phyloP scores from a whole-genome alignment of 2,113 vertebrate genomes.

The Paradoxurus hermaphroditus region DNA sequence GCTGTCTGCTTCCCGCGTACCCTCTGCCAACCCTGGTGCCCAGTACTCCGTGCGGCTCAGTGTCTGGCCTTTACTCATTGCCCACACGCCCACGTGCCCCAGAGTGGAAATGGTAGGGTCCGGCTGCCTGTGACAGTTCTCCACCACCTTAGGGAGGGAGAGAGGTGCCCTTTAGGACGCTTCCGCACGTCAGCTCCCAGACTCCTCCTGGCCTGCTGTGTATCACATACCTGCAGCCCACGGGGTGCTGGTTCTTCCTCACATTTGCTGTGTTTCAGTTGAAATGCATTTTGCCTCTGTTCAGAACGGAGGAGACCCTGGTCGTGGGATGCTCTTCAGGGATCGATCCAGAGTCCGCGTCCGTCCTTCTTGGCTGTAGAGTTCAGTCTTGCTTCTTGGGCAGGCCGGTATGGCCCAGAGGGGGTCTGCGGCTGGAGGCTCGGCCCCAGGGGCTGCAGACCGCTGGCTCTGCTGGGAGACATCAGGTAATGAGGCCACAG shows the following conservation, averaged over 20 bases:
- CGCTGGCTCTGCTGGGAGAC: neutral
- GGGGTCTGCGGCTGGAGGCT: neutral
- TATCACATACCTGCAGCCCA: conserved; percentile 2
- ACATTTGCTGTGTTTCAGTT: neutral
- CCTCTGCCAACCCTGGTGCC: neutral
- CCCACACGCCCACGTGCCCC: no score
- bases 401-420: neutral
- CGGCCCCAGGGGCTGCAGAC: neutral
- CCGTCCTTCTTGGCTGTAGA: neutral
- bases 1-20: neutral
- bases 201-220: neutral
- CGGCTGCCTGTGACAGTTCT: neutral
- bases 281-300: conserved; percentile 34
- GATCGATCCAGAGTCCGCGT: neutral
- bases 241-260: neutral
- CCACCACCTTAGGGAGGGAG: neutral
- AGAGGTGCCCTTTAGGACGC: neutral
- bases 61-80: neutral
- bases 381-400: neutral
- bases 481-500: conserved; percentile 1
- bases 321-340: neutral
- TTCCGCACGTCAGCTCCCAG: neutral
- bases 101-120: neutral
- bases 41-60: neutral
- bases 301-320: neutral